phyloP scores from a whole-genome alignment of 2,888 invertebrate genomes.

The Tuta absoluta region DNA sequence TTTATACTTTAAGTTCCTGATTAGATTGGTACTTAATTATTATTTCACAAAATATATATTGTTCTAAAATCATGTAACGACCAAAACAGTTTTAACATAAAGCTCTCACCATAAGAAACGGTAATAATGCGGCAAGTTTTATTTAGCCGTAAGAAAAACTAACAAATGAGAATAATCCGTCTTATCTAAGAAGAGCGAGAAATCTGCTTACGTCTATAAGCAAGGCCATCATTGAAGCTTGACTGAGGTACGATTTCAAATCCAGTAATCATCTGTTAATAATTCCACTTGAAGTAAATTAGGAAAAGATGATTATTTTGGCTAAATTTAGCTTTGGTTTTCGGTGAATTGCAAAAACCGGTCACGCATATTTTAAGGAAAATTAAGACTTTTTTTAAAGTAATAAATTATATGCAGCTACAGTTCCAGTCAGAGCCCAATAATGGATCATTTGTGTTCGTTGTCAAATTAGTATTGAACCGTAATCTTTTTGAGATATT shows the following conservation, averaged over 20 bases:
- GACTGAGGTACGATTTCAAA: neutral
- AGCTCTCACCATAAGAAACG: neutral
- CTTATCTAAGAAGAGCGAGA: constrained; percentile 1
- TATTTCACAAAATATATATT: no score
- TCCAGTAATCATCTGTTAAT: neutral
- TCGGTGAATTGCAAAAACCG: neutral
- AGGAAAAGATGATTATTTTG: neutral
- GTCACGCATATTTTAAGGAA: neutral
- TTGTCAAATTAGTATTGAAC: no score
- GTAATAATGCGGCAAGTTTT: no score
- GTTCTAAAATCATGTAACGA: no score
- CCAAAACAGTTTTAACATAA: neutral
- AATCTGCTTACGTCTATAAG: neutral
- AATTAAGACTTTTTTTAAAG: neutral
- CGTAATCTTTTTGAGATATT: no score
- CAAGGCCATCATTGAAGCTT: constrained; percentile 11
- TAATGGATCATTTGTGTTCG: no score
- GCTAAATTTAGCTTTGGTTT: neutral
- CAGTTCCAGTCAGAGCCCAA: no score
- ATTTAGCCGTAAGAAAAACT: neutral
- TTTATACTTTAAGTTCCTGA: no score
- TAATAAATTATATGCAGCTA: no score
- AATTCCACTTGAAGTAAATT: neutral
- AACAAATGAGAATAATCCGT: constrained; percentile 12
- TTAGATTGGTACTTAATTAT: no score